These are phyloP conservation scores for Seira ritae DNA, from an alignment of 2,888 invertebrate genomes.

Conservation along the genomic window DNA sequence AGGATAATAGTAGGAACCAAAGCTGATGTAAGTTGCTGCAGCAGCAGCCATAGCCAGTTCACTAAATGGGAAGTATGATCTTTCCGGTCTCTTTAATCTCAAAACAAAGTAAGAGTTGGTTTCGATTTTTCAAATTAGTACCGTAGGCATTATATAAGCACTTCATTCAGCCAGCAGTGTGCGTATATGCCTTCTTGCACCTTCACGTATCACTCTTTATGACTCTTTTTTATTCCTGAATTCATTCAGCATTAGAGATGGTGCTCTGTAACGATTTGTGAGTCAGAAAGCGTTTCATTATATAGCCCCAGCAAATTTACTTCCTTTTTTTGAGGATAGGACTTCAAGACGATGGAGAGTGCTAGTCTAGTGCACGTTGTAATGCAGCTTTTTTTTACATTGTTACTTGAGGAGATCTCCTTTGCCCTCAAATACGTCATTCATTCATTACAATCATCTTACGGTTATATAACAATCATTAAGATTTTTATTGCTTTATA, in stretches of 20 bases:
- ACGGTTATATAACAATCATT: conserved; percentile 14
- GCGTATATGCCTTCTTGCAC: neutral
- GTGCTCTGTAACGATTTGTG: neutral
- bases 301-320: conserved; percentile 37
- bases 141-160: conserved; percentile 11
- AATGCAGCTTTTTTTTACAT: no score
- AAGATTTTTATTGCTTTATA: neutral
- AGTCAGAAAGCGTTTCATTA: conserved; percentile 62
- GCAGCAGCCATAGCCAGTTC: neutral
- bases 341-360: no score
- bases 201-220: no score
- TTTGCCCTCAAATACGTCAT: conserved; percentile 34
- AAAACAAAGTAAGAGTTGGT: neutral
- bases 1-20: conserved; percentile 34
- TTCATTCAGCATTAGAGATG: neutral
- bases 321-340: conserved; percentile 44
- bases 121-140: conserved; percentile 3
- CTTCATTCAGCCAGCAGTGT: neutral
- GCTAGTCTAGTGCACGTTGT: no score
- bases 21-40: no score
- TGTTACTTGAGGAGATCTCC: neutral
- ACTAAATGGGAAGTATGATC: conserved; percentile 57
- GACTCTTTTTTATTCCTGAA: neutral
- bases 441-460: conserved; percentile 30
- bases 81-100: conserved; percentile 66